Base-by-base conservation (phyloP, 30 jellyfish, hydroid and myxozoan genomes). In the Haliclystus octoradiatus region DNA sequence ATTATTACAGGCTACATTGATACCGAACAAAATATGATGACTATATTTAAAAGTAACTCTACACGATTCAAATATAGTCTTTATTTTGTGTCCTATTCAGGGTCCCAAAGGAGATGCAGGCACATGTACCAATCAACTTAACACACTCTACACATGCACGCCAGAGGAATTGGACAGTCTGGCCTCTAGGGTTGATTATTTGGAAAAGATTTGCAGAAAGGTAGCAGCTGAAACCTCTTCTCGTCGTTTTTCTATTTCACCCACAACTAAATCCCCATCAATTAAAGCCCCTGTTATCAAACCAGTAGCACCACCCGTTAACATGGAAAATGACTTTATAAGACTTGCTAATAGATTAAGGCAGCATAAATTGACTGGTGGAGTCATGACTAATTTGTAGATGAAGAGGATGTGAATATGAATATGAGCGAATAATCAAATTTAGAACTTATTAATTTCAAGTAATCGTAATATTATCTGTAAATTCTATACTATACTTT, bases 51-150 rank as follows among this genome's bases (percentile, higher is more conserved):
- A n/a, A n/a, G n/a, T n/a, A n/a, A n/a, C n/a, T n/a, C n/a, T n/a
- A n/a, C n/a, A n/a, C n/a, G n/a, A n/a, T n/a, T n/a, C n/a, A n/a
- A n/a, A n/a, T n/a, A n/a, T n/a, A n/a, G 60, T 47, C 60, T 47
- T 47, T n/a, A n/a, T 9, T 13, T n/a, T 27, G 1, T 50, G 50
- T n/a, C 23, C 14, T n/a, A 67, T 51, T 28, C 71, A 79, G 81
- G 97, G 97, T 28, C 88, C 97, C 25, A 87, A 87, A 65, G 97
- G 97, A 61, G 97, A 87, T 66, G 71, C 92, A 15, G 97, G 97
- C 1, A 87, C 97, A 0, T 87, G 97, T 66, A 75, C 97, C 9
- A 71, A 73, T 25, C 95, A 79, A 84, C 94, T 87, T 33, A 69
- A 79, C 14, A 49, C 28, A 29, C 34, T 28, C 31, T 72, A 52